Evolutionary conservation across 2,888 invertebrate genomes (phyloP), one percentile per base, ranked within the genome.

Genomic region (Platycnemis pennipes): DNA sequence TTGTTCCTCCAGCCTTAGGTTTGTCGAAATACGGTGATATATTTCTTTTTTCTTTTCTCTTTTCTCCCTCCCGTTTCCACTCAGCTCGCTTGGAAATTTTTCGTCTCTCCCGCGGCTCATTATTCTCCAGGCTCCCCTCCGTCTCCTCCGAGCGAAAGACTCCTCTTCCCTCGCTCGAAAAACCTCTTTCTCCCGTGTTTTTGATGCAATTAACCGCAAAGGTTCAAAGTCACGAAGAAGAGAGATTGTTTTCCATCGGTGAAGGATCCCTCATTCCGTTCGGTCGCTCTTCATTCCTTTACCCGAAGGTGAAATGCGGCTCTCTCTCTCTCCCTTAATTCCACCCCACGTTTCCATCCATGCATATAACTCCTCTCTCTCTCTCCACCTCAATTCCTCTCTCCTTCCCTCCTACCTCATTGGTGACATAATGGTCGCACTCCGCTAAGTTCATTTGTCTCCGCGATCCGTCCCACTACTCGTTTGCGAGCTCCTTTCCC

Each of bases 361-460:
- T n/a, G n/a, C n/a, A n/a, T 49, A 11, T 19, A 1, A 1, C 49
- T 19, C 3, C 13, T 63, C 63, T 63, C 63, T 26, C 63, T 5
- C 22, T 7, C 26, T 63, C 22, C 63, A 22, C 26, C 19, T 22
- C 63, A 7, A 7, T 26, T 22, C 22, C 13, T 69, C 31, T 31
- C 8, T 31, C 77, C 26, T 31, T 26, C 37, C 77, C n/a, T 26
- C 77, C 37, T 77, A 31, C 63, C 77, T 77, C 77, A 77, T 77
- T 77, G 77, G 77, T 37, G 77, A 77, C 77, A 77, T 77, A 77
- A 77, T 77, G 77, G 77, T 77, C 77, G 77, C 77, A 56, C 89
- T 53, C 53, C 89, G 89, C 53, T 89, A 89, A 89, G 37, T 53
- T 89, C 89, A 53, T 89, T 53, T 89, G 53, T 53, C 42, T 89